Percentiles rank a stretch among this genome's conserved stretches.
phyloP scores from a whole-genome alignment of 2,797 vertebrate genomes.

The Anableps anableps region DNA sequence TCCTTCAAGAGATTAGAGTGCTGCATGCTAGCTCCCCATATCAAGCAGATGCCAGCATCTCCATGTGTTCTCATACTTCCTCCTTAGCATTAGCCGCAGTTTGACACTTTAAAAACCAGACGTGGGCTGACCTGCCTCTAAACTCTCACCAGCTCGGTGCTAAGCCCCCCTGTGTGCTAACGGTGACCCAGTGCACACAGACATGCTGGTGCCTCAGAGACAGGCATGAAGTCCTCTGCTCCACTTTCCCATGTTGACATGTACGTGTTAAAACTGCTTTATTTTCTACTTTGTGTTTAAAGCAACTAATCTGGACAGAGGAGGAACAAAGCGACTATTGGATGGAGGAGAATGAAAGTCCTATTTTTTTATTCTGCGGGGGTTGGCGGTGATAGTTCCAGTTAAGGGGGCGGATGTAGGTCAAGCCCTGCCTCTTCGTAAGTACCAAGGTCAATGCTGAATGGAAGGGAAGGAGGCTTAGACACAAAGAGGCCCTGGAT shows the following conservation, averaged over 20 bases:
- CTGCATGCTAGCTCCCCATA: slow-evolving; percentile 12
- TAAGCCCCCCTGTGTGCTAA: slow-evolving; percentile 69
- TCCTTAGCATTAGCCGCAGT: slow-evolving; percentile 64
- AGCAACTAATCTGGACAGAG: slow-evolving; percentile 27
- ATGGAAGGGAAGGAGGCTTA: slow-evolving; percentile 81
- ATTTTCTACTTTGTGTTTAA: slow-evolving; percentile 14
- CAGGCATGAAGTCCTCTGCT: slow-evolving; percentile 56
- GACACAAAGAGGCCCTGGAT: slow-evolving; percentile 75
- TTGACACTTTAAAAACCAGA: slow-evolving; percentile 69
- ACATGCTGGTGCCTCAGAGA: slow-evolving; percentile 65
- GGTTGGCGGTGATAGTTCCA: slow-evolving; percentile 61
- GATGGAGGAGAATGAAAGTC: slow-evolving; percentile 30
- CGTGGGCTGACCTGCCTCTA: slow-evolving; percentile 66
- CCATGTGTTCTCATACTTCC: slow-evolving; percentile 47
- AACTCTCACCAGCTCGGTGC: slow-evolving; percentile 65
- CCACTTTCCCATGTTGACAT: slow-evolving; percentile 56
- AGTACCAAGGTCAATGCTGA: slow-evolving; percentile 80
- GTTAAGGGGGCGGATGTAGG: slow-evolving; percentile 79
- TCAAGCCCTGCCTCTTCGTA: slow-evolving; percentile 77
- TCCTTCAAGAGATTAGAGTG: background rate
- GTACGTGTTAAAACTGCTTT: slow-evolving; percentile 23
- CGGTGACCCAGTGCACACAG: slow-evolving; percentile 70
- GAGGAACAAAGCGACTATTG: slow-evolving; percentile 31
- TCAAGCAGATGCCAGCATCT: slow-evolving; percentile 48
- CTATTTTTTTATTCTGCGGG: slow-evolving; percentile 45